Evolutionary conservation across 1,140 invertebrate species (phyloP).

Genomic region (Bombus waltoni): DNA sequence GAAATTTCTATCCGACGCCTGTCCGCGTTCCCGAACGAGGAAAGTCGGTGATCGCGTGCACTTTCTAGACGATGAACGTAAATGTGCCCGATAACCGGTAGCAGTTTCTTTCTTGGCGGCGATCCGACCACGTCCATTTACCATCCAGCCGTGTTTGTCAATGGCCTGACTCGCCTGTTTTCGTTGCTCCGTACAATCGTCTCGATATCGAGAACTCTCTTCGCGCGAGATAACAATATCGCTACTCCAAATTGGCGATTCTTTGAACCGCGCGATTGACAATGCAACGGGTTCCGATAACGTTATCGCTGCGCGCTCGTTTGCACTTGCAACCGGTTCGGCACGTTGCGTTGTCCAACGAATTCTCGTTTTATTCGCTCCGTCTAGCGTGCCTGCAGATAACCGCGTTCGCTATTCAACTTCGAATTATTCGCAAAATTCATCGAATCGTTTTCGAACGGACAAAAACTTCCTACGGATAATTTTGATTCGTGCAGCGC

Average conservation of each 20-base stretch:
- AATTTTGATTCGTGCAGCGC: too few relatives aligned
- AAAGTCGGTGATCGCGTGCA: conserved; percentile 26
- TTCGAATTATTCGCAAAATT: not conserved
- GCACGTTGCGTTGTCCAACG: not conserved
- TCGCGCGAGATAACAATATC: conserved; percentile 34
- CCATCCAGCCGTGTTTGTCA: conserved; percentile 30
- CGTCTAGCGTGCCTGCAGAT: not conserved
- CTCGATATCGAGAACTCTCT: conserved; percentile 55
- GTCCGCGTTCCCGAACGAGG: not conserved
- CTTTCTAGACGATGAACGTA: conserved; percentile 30
- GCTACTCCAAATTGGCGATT: conserved; percentile 27
- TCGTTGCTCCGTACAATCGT: not conserved
- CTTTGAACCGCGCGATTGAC: conserved; percentile 13
- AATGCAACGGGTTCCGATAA: conserved; percentile 35
- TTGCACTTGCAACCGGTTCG: conserved; percentile 1
- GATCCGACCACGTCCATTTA: not conserved
- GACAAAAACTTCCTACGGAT: not conserved
- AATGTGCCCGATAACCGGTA: conserved; percentile 36
- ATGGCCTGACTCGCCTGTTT: conserved; percentile 34
- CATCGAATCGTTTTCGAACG: not conserved
- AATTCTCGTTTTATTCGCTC: conserved; percentile 1
- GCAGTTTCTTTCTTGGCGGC: conserved; percentile 17
- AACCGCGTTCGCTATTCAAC: not conserved
- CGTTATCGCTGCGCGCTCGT: conserved; percentile 16
- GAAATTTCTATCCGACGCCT: not conserved